Evolutionary conservation across 2,888 invertebrate genomes (phyloP).

Genomic region (Andrena trimmerana): DNA sequence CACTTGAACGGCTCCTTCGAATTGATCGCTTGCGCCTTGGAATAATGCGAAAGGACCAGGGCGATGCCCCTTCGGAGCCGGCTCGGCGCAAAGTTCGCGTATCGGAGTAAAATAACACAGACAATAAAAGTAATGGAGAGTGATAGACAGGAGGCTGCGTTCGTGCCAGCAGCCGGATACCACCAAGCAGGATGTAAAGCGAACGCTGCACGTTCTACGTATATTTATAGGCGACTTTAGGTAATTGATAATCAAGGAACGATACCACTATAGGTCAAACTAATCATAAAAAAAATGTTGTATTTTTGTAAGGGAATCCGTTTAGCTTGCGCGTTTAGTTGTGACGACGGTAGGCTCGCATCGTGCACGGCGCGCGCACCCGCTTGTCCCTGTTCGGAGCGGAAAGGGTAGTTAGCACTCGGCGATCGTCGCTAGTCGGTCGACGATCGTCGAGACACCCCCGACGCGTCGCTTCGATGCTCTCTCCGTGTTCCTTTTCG

Average conservation of each 20-base stretch:
- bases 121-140: constrained; percentile 10
- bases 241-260: constrained; percentile 41
- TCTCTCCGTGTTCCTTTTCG: background rate
- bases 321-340: constrained; percentile 27
- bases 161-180: background rate
- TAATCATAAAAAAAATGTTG: constrained; percentile 51
- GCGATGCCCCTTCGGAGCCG: constrained; percentile 13
- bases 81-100: background rate
- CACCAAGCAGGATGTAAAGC: background rate
- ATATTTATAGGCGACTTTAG: constrained; percentile 40
- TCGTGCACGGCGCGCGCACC: background rate
- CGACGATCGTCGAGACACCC: no score
- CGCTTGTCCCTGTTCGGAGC: background rate
- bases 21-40: background rate
- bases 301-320: constrained; percentile 65
- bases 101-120: background rate
- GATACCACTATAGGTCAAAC: constrained; percentile 51
- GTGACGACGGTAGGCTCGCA: background rate
- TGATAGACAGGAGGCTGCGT: background rate
- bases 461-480: background rate
- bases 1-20: background rate
- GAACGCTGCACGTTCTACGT: constrained; percentile 3
- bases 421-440: background rate
- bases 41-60: background rate
- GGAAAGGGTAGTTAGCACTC: background rate